phyloP scores from a whole-genome alignment of 2,888 invertebrate genomes.

The Pollenia amentaria region DNA sequence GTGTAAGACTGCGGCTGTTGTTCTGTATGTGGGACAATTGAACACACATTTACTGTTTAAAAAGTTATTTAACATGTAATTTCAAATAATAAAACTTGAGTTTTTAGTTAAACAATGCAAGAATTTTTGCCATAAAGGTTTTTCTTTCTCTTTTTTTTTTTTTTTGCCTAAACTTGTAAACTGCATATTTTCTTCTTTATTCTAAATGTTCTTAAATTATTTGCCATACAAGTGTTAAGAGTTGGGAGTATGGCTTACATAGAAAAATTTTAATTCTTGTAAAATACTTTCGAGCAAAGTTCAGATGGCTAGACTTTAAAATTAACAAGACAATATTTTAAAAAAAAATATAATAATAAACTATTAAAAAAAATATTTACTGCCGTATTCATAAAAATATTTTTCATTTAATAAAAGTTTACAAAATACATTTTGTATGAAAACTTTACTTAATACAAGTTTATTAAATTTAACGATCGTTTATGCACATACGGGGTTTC shows the following conservation, averaged over 20 bases:
- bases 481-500: too few relatives aligned
- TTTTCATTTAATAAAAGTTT: too few relatives aligned
- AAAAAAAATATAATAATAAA: too few relatives aligned
- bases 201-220: background rate
- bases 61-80: constrained; percentile 57
- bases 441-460: too few relatives aligned
- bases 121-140: constrained; percentile 20
- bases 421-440: too few relatives aligned
- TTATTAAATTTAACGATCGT: too few relatives aligned
- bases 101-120: constrained; percentile 26
- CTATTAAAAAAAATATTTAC: too few relatives aligned
- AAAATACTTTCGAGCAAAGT: constrained; percentile 1
- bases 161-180: background rate
- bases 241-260: background rate
- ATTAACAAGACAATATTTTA: constrained; percentile 13
- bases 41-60: constrained; percentile 26
- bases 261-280: background rate
- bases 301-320: constrained; percentile 29
- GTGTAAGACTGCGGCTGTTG: constrained; percentile 9
- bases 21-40: constrained; percentile 7
- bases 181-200: background rate
- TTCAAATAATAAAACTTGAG: constrained; percentile 29
- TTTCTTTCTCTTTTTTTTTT: background rate
- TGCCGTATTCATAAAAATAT: too few relatives aligned
- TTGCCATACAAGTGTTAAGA: background rate